A percentile compares a stretch with the other conserved stretches of the same genome.
These are phyloP conservation scores for Parambassis ranga DNA, from an alignment of 2,797 vertebrate species.

Conservation along the genomic window DNA sequence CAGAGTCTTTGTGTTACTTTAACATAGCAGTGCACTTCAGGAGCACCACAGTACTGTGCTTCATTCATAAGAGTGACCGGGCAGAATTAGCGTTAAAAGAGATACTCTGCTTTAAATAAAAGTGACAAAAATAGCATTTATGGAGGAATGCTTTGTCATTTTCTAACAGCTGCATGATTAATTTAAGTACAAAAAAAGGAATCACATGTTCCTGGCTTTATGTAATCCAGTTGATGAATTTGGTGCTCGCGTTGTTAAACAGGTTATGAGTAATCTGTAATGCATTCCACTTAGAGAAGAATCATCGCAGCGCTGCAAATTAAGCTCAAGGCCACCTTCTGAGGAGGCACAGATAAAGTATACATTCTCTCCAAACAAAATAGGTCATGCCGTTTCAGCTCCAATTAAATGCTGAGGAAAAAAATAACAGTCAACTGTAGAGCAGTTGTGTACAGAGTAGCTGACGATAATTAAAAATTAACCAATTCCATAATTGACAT, in stretches of 20 bases:
- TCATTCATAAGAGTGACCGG: slow-evolving; percentile 13
- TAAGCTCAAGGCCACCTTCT: slow-evolving; percentile 79
- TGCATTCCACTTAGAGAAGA: slow-evolving; percentile 45
- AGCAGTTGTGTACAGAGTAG: slow-evolving; percentile 66
- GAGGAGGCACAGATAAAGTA: slow-evolving; percentile 72
- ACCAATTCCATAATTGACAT: slow-evolving; percentile 73
- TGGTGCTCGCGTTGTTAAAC: slow-evolving; percentile 47
- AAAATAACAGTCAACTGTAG: slow-evolving; percentile 68
- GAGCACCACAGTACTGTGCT: slow-evolving; percentile 21
- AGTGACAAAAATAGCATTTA: not conserved
- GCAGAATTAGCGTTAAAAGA: not conserved
- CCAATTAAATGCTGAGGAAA: slow-evolving; percentile 73
- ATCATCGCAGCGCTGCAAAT: slow-evolving; percentile 49
- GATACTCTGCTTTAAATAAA: not conserved
- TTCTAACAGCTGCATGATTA: slow-evolving; percentile 26
- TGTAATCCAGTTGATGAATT: slow-evolving; percentile 60
- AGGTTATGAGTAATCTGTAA: slow-evolving; percentile 59
- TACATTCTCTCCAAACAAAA: slow-evolving; percentile 79
- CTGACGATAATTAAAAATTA: slow-evolving; percentile 77
- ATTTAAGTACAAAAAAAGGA: slow-evolving; percentile 32
- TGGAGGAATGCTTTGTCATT: slow-evolving; percentile 38
- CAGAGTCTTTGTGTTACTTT: slow-evolving; percentile 13
- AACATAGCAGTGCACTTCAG: slow-evolving; percentile 12
- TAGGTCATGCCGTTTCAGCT: slow-evolving; percentile 84
- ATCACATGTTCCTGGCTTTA: slow-evolving; percentile 32